Percentiles rank a stretch among this genome's conserved stretches.
These are phyloP conservation scores for Apodemia zela DNA, from an alignment of 2,888 invertebrate genomes.

Conservation along the genomic window DNA sequence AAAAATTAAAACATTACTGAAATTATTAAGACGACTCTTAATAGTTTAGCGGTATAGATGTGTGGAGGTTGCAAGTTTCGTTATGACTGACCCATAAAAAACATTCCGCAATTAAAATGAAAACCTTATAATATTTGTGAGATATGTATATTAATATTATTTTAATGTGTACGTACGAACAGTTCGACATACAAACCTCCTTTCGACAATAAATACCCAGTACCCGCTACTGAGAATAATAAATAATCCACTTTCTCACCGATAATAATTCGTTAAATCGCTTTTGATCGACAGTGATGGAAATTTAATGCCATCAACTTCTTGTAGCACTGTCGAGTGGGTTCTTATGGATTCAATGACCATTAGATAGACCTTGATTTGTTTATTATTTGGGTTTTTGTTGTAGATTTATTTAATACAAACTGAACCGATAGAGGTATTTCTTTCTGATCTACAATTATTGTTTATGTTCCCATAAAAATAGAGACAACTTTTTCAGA, in stretches of 20 bases:
- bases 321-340: background rate
- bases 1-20: no score
- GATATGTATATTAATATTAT: background rate
- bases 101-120: background rate
- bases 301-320: conserved; percentile 4
- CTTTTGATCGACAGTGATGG: conserved; percentile 3
- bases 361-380: background rate
- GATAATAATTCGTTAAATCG: conserved; percentile 10
- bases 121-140: background rate
- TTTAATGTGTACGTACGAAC: background rate
- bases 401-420: background rate
- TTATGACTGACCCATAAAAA: background rate
- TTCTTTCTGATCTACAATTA: no score
- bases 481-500: no score
- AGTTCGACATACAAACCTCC: conserved; percentile 29
- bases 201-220: conserved; percentile 20
- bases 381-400: no score
- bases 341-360: background rate
- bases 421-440: background rate
- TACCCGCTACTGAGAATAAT: conserved; percentile 23
- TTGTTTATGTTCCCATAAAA: no score
- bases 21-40: no score
- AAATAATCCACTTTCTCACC: conserved; percentile 23
- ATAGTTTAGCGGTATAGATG: no score
- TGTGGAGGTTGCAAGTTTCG: no score